Evolutionary conservation across 53 echinoderm and acorn worm species (phyloP).

Genomic region (Holothuria leucospilota): DNA sequence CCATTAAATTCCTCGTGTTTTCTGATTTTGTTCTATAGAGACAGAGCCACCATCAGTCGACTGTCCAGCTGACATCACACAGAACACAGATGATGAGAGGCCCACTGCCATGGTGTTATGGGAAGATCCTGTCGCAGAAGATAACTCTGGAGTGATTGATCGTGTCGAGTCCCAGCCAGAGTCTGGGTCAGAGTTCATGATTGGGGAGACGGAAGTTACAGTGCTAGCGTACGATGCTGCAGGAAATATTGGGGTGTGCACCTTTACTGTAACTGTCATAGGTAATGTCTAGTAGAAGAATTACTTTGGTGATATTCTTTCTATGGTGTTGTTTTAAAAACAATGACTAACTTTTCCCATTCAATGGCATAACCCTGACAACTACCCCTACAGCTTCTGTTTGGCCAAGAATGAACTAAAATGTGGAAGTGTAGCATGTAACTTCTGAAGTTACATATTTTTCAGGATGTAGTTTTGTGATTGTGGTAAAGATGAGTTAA

Average conservation of each 20-base stretch:
- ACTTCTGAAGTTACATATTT: too few species aligned
- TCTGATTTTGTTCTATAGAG: background rate
- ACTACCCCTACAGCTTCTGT: too few species aligned
- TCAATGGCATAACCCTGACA: too few species aligned
- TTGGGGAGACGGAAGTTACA: background rate
- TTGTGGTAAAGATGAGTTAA: too few species aligned
- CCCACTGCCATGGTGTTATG: background rate
- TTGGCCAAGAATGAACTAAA: too few species aligned
- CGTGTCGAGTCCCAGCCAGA: background rate
- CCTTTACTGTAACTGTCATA: background rate
- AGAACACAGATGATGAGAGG: background rate
- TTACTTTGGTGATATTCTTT: too few species aligned
- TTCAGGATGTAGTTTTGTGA: too few species aligned
- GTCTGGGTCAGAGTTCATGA: constrained; percentile 10
- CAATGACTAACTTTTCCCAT: too few species aligned
- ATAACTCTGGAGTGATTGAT: constrained; percentile 1
- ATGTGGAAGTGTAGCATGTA: too few species aligned
- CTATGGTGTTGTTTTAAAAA: too few species aligned
- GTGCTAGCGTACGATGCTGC: background rate
- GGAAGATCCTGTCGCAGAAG: background rate
- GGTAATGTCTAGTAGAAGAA: background rate
- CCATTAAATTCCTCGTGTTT: too few species aligned
- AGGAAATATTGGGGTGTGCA: constrained; percentile 4
- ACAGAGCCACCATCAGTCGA: background rate
- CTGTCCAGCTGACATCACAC: constrained; percentile 20